phyloP scores from a whole-genome alignment of 2,797 vertebrate genomes.

The Lagocephalus sceleratus region DNA sequence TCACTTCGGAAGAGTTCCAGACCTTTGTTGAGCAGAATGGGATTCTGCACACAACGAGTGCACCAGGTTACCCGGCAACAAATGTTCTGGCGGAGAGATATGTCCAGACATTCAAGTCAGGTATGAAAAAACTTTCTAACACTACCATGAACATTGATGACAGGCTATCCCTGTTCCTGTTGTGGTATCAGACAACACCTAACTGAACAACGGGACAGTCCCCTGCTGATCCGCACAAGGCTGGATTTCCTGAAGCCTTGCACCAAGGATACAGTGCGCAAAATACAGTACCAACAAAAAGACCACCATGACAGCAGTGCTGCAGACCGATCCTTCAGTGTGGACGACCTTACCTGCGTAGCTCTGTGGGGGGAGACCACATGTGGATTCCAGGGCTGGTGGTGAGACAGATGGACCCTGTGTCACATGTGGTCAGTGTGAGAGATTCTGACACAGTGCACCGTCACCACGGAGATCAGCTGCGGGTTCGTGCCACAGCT shows the following conservation, averaged over 20 bases:
- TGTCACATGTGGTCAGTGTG: neutral
- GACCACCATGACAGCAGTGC: no score
- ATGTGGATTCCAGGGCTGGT: neutral
- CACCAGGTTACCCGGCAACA: neutral
- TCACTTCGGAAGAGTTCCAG: conserved; percentile 1
- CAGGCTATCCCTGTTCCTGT: neutral
- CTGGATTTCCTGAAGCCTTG: no score
- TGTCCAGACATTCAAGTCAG: neutral
- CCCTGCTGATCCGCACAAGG: neutral
- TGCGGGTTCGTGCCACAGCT: no score
- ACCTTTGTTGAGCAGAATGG: neutral
- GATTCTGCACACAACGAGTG: conserved; percentile 3
- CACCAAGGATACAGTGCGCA: no score
- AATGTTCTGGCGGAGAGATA: conserved; percentile 4
- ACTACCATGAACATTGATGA: neutral
- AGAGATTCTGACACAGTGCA: neutral
- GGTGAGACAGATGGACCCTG: neutral
- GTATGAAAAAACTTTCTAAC: neutral
- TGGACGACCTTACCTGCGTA: no score
- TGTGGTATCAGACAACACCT: neutral
- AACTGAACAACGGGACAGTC: neutral
- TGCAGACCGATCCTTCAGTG: no score
- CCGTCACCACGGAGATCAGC: no score
- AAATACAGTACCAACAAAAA: no score
- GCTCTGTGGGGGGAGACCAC: no score